Evolutionary conservation across 2,797 vertebrate species (phyloP), one percentile per base, ranked within the genome.

Genomic region (Rachycentron canadum): DNA sequence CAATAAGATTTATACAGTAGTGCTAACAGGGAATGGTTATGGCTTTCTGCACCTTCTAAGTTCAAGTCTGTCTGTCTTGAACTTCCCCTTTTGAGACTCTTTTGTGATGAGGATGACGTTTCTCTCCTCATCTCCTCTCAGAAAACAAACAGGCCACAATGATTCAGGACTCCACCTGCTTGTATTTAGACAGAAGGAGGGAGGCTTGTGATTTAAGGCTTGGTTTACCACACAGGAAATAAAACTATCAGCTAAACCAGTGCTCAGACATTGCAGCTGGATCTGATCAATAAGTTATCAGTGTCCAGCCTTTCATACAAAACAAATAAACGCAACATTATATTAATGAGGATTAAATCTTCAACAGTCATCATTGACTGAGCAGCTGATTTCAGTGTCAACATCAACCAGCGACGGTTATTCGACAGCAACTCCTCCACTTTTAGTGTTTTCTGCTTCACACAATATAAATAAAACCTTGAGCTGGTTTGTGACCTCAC

Each of bases 41-140:
- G 83, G 84, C 87, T 84, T 86, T 78, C 80, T 76, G 71, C 58
- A 53, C 30, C 73, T 70, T 57, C 61, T 71, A 56, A 38, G 19
- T 32, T 56, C 10, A 8, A 17, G 56, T 53, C 16, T 23, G 3
- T 49, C 10, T 25, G 32, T 13, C 34, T 30, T 21, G 3, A 30
- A n/a, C 34, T 34, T 32, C 32, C 32, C 56, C 23, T 16, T n/a
- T 14, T 8, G 5, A 40, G 23, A 28, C 23, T 47, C 21, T 47
- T 32, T 45, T 49, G 17, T 34, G 17, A 36, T 19, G 21, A 32
- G 25, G 5, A 50, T 26, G 1, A 6, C 3, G 2, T 14, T 32
- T 50, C 9, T 67, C 7, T 55, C 25, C 53, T 62, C 0, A 2
- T 23, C 41, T 63, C 21, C 43, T 66, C 13, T 26, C 7, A 28